Evolutionary conservation across 2,113 vertebrate genomes (phyloP), one percentile per base, ranked within the genome.

Genomic region (Hyperopisus bebe): DNA sequence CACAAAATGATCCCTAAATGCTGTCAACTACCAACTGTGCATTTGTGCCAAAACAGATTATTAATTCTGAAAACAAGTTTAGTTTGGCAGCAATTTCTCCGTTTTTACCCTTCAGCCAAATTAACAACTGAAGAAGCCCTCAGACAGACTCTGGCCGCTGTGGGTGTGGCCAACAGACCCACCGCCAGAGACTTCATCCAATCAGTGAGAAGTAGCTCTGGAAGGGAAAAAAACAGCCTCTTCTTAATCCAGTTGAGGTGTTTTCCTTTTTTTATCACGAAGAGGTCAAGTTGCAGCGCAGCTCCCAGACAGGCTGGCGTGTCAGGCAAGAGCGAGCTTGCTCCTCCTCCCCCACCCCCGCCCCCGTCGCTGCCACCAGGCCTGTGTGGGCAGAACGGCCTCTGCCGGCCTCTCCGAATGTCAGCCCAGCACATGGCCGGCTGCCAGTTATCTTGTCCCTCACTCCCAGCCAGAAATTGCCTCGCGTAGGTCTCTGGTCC

Each of bases 271-370:
- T 46, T 46, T n/a, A 44, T 46, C 44, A 11, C 44, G 19, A 84
- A n/a, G 44, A 84, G 44, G 82, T 87, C 58, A 66, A 87, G 53
- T 91, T 92, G 91, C 85, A 86, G 89, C 90, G 89, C 21, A 58
- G 88, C 90, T 91, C 90, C 88, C 89, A 92, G 90, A 90, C 92
- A 89, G 90, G 88, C 86, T 84, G 90, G 89, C 42, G 58, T 27
- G 46, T 88, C 85, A 91, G 90, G 88, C 90, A 90, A 89, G 90
- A 92, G 48, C 87, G 51, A 15, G 80, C 46, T 21, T 90, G 58
- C 77, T 88, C 55, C 87, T 82, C 90, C 31, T 31, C 85, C n/a
- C 85, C 77, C 17, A 0, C 11, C 27, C n/a, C 53, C 35, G 3
- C 19, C 35, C 31, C 58, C 24, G 21, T 11, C 87, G 0, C 50